phyloP scores from a whole-genome alignment of 30 jellyfish, hydroid and myxozoan species.

The Aurelia aurita complex sp. Pacific region DNA sequence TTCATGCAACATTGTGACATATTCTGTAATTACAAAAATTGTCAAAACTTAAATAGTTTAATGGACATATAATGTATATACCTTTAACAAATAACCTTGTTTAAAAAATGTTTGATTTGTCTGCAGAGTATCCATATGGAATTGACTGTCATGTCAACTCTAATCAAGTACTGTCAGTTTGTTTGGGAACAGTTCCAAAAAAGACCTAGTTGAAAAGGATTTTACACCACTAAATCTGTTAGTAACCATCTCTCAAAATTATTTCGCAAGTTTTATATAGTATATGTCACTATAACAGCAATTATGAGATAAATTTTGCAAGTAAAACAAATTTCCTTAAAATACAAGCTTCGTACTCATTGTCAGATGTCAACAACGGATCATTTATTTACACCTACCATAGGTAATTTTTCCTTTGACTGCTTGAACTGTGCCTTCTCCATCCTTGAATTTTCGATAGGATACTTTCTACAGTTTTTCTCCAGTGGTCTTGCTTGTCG shows the following conservation, averaged over 20 bases:
- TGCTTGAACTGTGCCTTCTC: constrained; percentile 27
- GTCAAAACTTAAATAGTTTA: background rate
- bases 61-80: background rate
- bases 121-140: no score
- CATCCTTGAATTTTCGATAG: constrained; percentile 10
- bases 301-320: no score
- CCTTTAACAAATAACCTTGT: background rate
- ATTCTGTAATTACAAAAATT: background rate
- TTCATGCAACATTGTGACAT: constrained; percentile 3
- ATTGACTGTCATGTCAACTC: no score
- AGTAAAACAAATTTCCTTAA: background rate
- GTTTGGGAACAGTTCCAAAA: no score
- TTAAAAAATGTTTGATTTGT: background rate
- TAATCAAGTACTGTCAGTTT: no score
- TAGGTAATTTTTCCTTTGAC: constrained; percentile 8
- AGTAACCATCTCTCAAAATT: no score
- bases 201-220: no score
- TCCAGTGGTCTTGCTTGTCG: background rate
- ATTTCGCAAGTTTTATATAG: no score
- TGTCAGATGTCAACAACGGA: background rate
- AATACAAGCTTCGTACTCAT: background rate
- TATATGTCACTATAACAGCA: no score
- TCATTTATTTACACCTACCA: background rate
- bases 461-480: constrained; percentile 16
- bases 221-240: no score